Evolutionary conservation across 2,113 vertebrate genomes (phyloP).

Genomic region (Argyrosomus japonicus): DNA sequence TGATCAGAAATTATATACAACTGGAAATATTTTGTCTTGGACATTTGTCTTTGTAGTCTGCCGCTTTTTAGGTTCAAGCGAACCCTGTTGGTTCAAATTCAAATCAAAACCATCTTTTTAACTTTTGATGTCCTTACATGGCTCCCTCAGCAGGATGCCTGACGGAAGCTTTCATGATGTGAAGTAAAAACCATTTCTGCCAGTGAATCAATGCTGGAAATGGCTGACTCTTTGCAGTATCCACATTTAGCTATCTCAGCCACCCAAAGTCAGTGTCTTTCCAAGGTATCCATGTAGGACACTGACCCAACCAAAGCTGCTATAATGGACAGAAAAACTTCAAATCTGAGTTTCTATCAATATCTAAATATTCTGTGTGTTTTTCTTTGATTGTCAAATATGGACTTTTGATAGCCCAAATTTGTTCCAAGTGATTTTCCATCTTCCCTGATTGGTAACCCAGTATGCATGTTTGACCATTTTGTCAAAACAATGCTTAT

Average conservation of each 20-base stretch:
- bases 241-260: slow-evolving; percentile 52
- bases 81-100: slow-evolving; percentile 43
- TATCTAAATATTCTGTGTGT: not conserved
- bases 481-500: not conserved
- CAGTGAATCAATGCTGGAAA: slow-evolving; percentile 58
- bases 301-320: not conserved
- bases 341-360: too few relatives aligned
- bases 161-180: slow-evolving; percentile 60
- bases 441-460: not conserved
- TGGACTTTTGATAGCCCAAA: not conserved
- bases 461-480: not conserved
- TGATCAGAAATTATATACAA: slow-evolving; percentile 35
- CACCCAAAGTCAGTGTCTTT: slow-evolving; percentile 23
- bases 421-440: not conserved
- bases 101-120: slow-evolving; percentile 61
- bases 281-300: slow-evolving; percentile 13
- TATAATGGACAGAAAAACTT: not conserved
- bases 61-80: slow-evolving; percentile 31
- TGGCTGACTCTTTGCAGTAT: slow-evolving; percentile 33
- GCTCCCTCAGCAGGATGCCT: slow-evolving; percentile 33
- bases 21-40: slow-evolving; percentile 33
- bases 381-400: not conserved
- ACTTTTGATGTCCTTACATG: slow-evolving; percentile 57
- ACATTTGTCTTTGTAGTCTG: slow-evolving; percentile 25
- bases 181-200: slow-evolving; percentile 55